Percentiles rank a stretch among this genome's conserved stretches.
These are phyloP conservation scores for Aphis gossypii DNA, from an alignment of 1,140 invertebrate genomes.

Conservation along the genomic window DNA sequence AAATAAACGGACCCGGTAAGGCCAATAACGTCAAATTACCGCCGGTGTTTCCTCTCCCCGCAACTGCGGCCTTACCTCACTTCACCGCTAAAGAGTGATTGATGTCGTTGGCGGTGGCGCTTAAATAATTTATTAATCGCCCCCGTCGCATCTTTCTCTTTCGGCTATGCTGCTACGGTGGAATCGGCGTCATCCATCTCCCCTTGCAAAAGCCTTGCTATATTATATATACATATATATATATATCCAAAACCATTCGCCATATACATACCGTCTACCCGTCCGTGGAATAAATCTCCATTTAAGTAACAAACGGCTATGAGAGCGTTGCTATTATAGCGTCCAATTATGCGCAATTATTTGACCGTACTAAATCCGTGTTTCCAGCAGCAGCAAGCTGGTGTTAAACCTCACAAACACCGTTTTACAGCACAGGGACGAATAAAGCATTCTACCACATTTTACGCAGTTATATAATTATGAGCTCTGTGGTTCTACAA, in stretches of 20 bases:
- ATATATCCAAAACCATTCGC: background rate
- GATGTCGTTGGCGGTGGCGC: slow-evolving; percentile 36
- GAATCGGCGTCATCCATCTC: background rate
- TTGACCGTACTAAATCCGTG: slow-evolving; percentile 20
- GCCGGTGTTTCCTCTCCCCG: background rate
- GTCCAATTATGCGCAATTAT: slow-evolving; percentile 21
- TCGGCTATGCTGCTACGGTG: background rate
- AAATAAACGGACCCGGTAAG: slow-evolving; percentile 16
- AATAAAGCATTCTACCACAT: background rate
- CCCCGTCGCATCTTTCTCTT: background rate
- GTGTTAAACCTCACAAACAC: background rate
- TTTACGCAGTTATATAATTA: background rate
- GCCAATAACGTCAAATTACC: slow-evolving; percentile 52
- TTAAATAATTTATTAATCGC: slow-evolving; percentile 56
- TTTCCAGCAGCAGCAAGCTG: background rate
- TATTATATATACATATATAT: background rate
- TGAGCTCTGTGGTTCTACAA: background rate
- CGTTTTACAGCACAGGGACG: background rate
- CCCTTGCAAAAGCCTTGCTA: background rate
- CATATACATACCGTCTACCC: background rate
- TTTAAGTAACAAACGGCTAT: background rate
- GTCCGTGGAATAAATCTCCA: slow-evolving; percentile 25
- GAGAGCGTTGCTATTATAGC: background rate
- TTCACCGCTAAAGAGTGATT: slow-evolving; percentile 42
- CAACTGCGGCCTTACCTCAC: background rate